phyloP scores from a whole-genome alignment of 2,797 vertebrate species.

The Miichthys miiuy region DNA sequence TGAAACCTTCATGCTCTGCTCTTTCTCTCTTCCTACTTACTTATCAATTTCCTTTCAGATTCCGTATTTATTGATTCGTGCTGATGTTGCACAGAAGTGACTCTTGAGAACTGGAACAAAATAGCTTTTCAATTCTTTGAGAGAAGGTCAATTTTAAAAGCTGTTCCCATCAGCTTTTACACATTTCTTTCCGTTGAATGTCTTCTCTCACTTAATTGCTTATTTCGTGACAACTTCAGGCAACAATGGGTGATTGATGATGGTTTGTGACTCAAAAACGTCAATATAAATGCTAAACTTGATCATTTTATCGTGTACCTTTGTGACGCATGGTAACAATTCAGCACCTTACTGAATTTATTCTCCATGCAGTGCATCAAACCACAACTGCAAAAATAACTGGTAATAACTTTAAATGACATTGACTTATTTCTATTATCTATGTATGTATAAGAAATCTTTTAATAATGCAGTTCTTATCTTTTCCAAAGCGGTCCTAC shows the following conservation, averaged over 20 bases:
- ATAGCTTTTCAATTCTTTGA: slow-evolving; percentile 61
- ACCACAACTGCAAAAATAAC: slow-evolving; percentile 28
- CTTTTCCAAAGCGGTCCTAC: slow-evolving; percentile 47
- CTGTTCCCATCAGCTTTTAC: slow-evolving; percentile 44
- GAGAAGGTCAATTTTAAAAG: slow-evolving; percentile 60
- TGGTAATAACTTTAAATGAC: slow-evolving; percentile 43
- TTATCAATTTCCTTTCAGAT: slow-evolving; percentile 62
- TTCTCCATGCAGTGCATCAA: slow-evolving; percentile 39
- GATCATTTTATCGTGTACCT: slow-evolving; percentile 26
- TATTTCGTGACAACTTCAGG: slow-evolving; percentile 53
- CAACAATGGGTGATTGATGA: slow-evolving; percentile 47
- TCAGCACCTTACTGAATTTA: slow-evolving; percentile 24
- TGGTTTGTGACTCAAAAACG: slow-evolving; percentile 38
- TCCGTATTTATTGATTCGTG: slow-evolving; percentile 78
- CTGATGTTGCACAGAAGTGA: slow-evolving; percentile 59
- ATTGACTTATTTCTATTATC: slow-evolving; percentile 52
- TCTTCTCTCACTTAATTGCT: slow-evolving; percentile 58
- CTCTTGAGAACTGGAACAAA: slow-evolving; percentile 56
- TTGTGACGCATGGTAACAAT: slow-evolving; percentile 18
- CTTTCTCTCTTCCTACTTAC: slow-evolving; percentile 29
- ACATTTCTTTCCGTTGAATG: slow-evolving; percentile 38
- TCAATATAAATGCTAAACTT: slow-evolving; percentile 30
- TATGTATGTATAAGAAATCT: slow-evolving; percentile 48
- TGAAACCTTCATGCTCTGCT: slow-evolving; percentile 27
- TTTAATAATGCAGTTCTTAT: slow-evolving; percentile 73